Conservation (phyloP, 2,888 invertebrate species). For the Drepana falcataria region DNA sequence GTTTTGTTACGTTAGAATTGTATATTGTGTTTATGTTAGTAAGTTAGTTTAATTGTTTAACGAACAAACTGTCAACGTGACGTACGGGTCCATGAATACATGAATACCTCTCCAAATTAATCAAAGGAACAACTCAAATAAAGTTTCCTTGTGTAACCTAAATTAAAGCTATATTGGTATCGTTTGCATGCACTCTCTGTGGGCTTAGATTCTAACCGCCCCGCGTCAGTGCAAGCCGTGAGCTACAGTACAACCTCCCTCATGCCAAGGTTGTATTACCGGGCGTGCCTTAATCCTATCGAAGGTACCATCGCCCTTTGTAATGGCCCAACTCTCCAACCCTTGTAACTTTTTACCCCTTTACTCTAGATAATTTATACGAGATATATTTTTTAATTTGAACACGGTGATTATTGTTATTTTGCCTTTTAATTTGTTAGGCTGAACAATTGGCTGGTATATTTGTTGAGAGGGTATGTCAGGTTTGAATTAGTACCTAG, state of each 20-base stretch:
- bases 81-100: background rate
- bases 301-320: conserved; percentile 26
- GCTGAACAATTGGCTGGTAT: background rate
- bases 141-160: background rate
- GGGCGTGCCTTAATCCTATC: background rate
- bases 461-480: background rate
- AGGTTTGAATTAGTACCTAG: background rate
- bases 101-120: background rate
- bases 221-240: no score
- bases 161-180: no score
- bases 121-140: background rate
- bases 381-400: background rate
- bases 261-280: background rate
- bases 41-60: background rate
- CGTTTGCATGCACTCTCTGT: no score
- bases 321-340: conserved; percentile 30
- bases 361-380: conserved; percentile 6
- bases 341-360: conserved; percentile 33
- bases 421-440: background rate
- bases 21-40: background rate
- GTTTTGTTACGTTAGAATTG: no score
- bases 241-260: background rate
- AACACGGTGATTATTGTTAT: background rate
- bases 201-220: no score
- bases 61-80: background rate